phyloP scores from a whole-genome alignment of 2,113 vertebrate genomes.

The Pelecanoides urinatrix region DNA sequence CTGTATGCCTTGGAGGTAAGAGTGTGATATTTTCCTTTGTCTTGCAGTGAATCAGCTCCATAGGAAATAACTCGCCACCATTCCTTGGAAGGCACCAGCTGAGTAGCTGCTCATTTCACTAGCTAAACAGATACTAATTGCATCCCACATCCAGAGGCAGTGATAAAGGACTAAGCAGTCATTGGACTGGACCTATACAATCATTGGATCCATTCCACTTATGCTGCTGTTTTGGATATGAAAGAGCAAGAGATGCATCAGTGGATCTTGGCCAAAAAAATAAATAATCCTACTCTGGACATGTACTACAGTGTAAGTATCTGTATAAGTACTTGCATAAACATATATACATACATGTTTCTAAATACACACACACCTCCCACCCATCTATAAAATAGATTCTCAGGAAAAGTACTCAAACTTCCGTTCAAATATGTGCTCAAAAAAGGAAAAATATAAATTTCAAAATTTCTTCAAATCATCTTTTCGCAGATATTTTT shows the following conservation, averaged over 20 bases:
- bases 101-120: background rate
- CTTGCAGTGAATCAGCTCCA: background rate
- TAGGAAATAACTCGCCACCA: background rate
- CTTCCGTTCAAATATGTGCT: background rate
- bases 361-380: background rate
- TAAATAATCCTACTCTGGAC: background rate
- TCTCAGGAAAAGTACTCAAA: background rate
- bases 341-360: background rate
- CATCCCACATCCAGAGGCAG: background rate
- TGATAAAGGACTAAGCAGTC: background rate
- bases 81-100: background rate
- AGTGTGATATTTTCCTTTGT: background rate
- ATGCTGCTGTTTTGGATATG: background rate
- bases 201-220: background rate
- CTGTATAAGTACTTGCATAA: background rate
- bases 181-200: too few species aligned
- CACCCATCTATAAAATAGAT: background rate
- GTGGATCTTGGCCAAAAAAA: background rate
- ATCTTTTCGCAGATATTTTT: background rate
- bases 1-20: background rate
- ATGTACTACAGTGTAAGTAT: fast-evolving
- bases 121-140: background rate
- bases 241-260: background rate
- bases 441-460: background rate
- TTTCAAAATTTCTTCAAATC: background rate